Evolutionary conservation across 2,797 vertebrate genomes (phyloP).

Genomic region (Aythya fuligula): DNA sequence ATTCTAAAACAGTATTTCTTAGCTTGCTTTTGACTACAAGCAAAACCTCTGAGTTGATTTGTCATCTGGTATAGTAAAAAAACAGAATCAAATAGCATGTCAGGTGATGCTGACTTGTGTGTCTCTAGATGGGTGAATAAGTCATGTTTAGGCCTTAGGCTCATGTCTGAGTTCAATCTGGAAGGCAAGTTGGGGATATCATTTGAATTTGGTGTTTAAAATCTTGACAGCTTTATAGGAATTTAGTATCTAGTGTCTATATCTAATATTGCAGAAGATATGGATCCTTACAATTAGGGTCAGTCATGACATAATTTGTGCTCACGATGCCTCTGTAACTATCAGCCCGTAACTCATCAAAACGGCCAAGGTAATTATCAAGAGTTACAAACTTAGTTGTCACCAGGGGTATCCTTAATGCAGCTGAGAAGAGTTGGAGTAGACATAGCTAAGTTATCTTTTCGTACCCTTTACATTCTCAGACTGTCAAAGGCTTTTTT

Average conservation of each 20-base stretch:
- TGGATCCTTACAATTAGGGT: neutral
- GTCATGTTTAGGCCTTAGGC: neutral
- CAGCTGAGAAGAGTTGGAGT: neutral
- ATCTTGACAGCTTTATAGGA: neutral
- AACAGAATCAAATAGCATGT: neutral
- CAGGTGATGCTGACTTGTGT: neutral
- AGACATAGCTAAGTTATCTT: neutral
- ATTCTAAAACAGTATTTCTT: constrained; percentile 50
- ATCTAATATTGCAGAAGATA: neutral
- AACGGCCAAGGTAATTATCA: neutral
- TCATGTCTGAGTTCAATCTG: neutral
- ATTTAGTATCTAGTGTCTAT: neutral
- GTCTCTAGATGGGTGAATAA: neutral
- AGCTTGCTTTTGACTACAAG: constrained; percentile 24
- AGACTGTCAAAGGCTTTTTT: neutral
- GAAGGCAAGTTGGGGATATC: neutral
- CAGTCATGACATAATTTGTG: neutral
- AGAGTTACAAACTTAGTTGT: neutral
- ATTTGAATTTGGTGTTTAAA: neutral
- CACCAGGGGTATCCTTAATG: neutral
- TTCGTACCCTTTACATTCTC: neutral
- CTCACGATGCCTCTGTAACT: neutral
- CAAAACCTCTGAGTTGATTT: neutral
- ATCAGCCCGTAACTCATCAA: neutral
- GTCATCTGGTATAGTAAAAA: neutral